Percentiles rank a stretch among this genome's conserved stretches.
Conservation (phyloP, 2,888 invertebrate genomes). For the Cybosia mesomella region DNA sequence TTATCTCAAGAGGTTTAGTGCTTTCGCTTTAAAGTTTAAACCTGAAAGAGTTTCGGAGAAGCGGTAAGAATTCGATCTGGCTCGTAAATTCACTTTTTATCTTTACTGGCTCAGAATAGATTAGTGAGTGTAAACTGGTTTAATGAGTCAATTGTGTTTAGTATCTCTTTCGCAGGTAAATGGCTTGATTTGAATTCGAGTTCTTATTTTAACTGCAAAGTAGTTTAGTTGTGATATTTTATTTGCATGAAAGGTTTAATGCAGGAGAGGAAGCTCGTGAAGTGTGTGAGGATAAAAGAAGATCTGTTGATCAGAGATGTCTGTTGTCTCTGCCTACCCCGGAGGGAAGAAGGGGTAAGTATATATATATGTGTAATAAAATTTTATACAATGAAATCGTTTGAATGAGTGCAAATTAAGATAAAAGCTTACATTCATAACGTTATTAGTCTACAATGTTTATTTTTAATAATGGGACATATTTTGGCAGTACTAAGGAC, state of each 20-base stretch:
- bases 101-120: conserved; percentile 16
- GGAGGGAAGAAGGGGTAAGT: too few relatives aligned
- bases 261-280: background rate
- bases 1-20: conserved; percentile 10
- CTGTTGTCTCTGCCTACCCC: too few relatives aligned
- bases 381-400: background rate
- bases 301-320: too few relatives aligned
- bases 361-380: too few relatives aligned
- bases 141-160: conserved; percentile 20
- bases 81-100: conserved; percentile 32
- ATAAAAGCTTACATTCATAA: too few relatives aligned
- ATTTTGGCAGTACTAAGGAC: background rate
- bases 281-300: background rate
- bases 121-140: conserved; percentile 18
- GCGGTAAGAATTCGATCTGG: conserved; percentile 19
- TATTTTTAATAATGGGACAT: background rate
- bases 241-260: background rate
- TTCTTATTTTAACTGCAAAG: conserved; percentile 12
- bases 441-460: background rate
- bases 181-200: background rate
- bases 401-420: too few relatives aligned
- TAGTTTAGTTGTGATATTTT: background rate
- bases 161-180: conserved; percentile 12
- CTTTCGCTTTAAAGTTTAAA: conserved; percentile 12
- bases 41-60: conserved; percentile 16